phyloP scores from a whole-genome alignment of 2,888 invertebrate genomes.

The Nasonia oneida region DNA sequence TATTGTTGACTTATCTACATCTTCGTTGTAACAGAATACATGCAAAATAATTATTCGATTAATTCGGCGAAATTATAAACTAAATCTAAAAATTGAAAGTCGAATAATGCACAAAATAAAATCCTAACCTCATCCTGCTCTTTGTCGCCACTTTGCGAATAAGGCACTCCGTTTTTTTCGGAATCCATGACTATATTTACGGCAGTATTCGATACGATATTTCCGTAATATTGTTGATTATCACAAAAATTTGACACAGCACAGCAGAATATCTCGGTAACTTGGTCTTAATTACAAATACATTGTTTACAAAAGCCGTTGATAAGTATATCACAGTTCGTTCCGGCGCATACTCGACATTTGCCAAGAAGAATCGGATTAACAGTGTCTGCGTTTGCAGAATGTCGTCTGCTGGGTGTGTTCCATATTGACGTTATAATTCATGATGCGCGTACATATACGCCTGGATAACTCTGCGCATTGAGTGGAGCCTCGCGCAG shows the following conservation, averaged over 20 bases:
- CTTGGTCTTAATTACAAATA: not conserved
- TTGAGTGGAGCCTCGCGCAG: no score
- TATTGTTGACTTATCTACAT: no score
- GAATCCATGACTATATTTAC: conserved; percentile 55
- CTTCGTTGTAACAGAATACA: no score
- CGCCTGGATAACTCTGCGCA: no score
- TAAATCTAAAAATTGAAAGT: no score
- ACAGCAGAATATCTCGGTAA: not conserved
- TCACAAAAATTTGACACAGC: not conserved
- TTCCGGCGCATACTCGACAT: not conserved
- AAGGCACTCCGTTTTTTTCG: conserved; percentile 74
- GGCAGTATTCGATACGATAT: not conserved
- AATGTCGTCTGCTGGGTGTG: not conserved
- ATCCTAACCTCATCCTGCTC: conserved; percentile 86
- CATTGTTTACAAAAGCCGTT: conserved; percentile 5
- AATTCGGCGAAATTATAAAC: no score
- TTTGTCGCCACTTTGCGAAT: conserved; percentile 81
- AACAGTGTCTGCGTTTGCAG: no score
- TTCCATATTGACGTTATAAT: no score
- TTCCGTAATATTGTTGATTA: not conserved
- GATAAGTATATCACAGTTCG: not conserved
- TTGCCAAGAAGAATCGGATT: not conserved
- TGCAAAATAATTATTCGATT: no score
- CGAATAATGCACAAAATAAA: not conserved
- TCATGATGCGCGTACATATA: no score